Evolutionary conservation across 1,140 invertebrate species (phyloP), one percentile per base, ranked within the genome.

Genomic region (Lordiphosa clarofinis): DNA sequence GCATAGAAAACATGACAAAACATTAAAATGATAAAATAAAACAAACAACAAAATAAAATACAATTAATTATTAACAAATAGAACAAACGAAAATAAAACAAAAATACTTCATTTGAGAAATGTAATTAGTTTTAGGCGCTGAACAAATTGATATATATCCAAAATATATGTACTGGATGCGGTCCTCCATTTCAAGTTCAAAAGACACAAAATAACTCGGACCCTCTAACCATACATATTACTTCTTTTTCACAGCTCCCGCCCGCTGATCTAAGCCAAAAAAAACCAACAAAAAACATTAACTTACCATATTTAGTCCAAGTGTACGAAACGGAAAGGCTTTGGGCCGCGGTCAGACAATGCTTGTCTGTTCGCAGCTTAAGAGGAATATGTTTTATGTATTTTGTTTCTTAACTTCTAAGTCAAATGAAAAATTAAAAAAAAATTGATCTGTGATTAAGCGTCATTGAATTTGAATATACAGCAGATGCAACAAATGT

Each of bases 381-480:
- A 28, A 28, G 31, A 53, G 36, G 56, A 40, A 37, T 46, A 9
- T 31, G 21, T 11, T 28, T 47, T 48, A 37, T 39, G 43, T 56
- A 24, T 36, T 76, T 76, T 82, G 78, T 82, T 82, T 82, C 76
- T 84, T 82, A 84, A 84, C 73, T 78, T 82, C 78, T 82, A 82
- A 82, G 78, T 82, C 78, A 82, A 82, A 78, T 73, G 73, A 78
- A 63, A 54, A 82, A 82, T 79, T 82, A 78, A 59, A 73, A 82
- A 78, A 76, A 78, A 82, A 82, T 84, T 82, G 78, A 82, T 82
- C 78, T 82, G 78, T 82, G 78, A 82, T 82, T 82, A 84, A 78
- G 78, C 78, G 78, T 82, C 78, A 82, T 82, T 82, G 78, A 82
- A 84, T 82, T 46, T 46, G 43, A 46, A 46, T 46, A 46, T 46